These are phyloP conservation scores for Rissa tridactyla DNA, from an alignment of 2,113 vertebrate species.

Conservation along the genomic window DNA sequence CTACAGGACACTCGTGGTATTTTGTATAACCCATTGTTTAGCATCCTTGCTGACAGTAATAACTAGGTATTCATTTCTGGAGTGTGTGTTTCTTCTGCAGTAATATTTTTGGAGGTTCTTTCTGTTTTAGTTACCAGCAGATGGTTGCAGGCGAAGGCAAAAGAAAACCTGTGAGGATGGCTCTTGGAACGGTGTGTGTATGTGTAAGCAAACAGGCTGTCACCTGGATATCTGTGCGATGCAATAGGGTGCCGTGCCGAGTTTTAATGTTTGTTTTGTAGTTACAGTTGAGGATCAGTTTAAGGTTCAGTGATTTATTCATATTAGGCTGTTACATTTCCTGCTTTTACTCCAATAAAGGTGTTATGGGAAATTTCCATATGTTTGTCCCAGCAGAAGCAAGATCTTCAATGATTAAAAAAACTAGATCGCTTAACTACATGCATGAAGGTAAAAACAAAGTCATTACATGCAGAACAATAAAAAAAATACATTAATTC, in stretches of 20 bases:
- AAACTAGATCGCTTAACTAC: neutral
- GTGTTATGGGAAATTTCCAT: neutral
- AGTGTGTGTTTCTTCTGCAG: neutral
- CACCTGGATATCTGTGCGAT: fast-evolving
- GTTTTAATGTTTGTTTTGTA: neutral
- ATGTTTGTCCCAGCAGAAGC: neutral
- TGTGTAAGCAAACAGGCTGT: neutral
- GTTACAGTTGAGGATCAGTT: neutral
- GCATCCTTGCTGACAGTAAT: neutral
- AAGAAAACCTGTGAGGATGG: neutral
- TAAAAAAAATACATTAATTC: neutral
- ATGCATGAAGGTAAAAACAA: neutral
- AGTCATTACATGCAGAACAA: neutral
- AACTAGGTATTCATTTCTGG: neutral
- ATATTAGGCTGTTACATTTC: neutral
- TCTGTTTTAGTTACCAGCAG: neutral
- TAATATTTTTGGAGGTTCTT: neutral
- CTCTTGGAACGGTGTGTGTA: neutral
- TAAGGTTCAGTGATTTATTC: neutral
- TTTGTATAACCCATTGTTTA: neutral
- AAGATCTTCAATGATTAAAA: neutral
- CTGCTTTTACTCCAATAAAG: neutral
- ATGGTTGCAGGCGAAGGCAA: neutral
- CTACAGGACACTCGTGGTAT: neutral
- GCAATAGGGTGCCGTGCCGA: neutral